Base-by-base conservation (phyloP, 2,113 vertebrate species). In the Paramisgurnus dabryanus region DNA sequence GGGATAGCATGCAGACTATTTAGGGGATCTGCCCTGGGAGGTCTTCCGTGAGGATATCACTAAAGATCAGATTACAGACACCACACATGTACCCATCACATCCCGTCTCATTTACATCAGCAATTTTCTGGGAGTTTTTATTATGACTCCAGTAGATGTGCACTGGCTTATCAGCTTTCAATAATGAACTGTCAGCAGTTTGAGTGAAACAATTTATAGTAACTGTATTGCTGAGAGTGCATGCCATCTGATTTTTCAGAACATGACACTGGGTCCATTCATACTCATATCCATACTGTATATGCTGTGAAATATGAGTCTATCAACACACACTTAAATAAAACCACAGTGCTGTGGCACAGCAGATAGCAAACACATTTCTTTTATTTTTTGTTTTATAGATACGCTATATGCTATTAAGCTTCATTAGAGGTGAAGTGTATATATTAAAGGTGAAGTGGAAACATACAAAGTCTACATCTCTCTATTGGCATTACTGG, bases 111-210 rank as follows among this genome's bases (percentile, higher is more conserved):
- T 27, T 74, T 66, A 47, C 40, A n/a, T 78, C 74, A 11, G 22
- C 70, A 58, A 68, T 74, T 69, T 61, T 66, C 57, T 39, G 55
- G 18, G 68, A 66, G 78, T n/a, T 63, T 78, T 12, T 22, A 70
- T 64, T 34, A 43, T 60, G 72, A 73, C 74, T 78, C 83, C 82
- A 81, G 50, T 55, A 41, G 61, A 76, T 55, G 22, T 66, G 34
- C 45, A 55, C 74, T 76, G 63, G 75, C 75, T 77, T 77, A 66
- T 77, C 75, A 77, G 63, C 61, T 77, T 66, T 55, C 75, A 66
- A 27, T 77, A 66, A 77, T 77, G 75, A 77, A 77, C 75, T 77
- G 75, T 77, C 45, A 76, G 74, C 61, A 77, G 75, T 61, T 77
- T 39, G 60, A 67, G 66, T 0, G 10, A 53, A 77, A 77, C 61